Evolutionary conservation across 23 tunicate genomes (phyloP).

Genomic region (Corella eumyota): DNA sequence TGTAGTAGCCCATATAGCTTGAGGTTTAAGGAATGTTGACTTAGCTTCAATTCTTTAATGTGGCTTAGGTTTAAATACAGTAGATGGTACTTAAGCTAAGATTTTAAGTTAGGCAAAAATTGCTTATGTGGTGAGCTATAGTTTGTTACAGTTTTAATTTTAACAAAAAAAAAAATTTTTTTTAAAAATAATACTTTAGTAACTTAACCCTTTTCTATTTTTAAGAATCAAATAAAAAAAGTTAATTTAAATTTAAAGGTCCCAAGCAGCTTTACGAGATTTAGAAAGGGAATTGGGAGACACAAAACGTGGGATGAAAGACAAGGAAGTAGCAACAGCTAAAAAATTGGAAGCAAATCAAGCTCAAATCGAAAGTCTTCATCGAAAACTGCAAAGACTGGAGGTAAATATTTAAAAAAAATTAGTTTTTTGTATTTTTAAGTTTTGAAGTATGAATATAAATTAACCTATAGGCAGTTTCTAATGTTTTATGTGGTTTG

Average conservation of each 20-base stretch:
- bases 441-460: neutral
- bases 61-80: too few species aligned
- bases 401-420: slow-evolving; percentile 49
- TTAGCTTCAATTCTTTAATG: too few species aligned
- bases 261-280: slow-evolving; percentile 70
- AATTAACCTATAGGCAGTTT: neutral
- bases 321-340: slow-evolving; percentile 23
- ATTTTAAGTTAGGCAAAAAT: too few species aligned
- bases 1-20: too few species aligned
- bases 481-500: neutral
- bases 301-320: slow-evolving; percentile 28
- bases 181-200: too few species aligned
- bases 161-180: too few species aligned
- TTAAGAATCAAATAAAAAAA: neutral
- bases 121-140: too few species aligned
- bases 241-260: slow-evolving; percentile 12
- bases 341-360: slow-evolving; percentile 49
- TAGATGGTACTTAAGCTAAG: too few species aligned
- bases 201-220: too few species aligned
- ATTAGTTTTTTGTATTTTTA: slow-evolving; percentile 1
- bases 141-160: too few species aligned
- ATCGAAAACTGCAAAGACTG: slow-evolving; percentile 46
- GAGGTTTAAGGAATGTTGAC: too few species aligned
- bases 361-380: slow-evolving; percentile 42
- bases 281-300: slow-evolving; percentile 66